These are phyloP conservation scores for Lophotis ruficrista DNA, from an alignment of 2,113 vertebrate species.

Conservation along the genomic window DNA sequence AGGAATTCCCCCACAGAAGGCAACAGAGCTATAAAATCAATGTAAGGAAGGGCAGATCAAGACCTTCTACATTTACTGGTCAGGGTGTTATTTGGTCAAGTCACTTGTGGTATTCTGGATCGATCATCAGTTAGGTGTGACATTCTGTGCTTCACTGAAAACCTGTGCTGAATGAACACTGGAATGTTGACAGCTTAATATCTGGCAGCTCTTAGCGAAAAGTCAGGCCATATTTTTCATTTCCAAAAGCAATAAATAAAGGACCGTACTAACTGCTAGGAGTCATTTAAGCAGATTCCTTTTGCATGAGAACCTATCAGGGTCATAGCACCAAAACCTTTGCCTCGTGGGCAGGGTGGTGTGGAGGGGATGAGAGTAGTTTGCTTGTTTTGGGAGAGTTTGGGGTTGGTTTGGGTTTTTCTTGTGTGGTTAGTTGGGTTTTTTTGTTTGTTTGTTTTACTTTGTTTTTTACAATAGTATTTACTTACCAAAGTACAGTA, in stretches of 20 bases:
- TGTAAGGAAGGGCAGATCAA: not conserved
- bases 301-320: not conserved
- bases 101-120: not conserved
- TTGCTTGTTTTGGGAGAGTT: not conserved
- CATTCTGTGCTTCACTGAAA: not conserved
- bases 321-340: not conserved
- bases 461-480: not conserved
- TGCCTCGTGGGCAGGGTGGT: fast-evolving
- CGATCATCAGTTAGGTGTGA: not conserved
- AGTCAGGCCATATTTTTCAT: not conserved
- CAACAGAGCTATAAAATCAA: not conserved
- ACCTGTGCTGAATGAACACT: not conserved
- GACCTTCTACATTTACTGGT: not conserved
- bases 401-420: not conserved
- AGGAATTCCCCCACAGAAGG: not conserved
- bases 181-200: not conserved
- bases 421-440: too few species aligned
- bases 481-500: not conserved
- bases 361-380: fast-evolving
- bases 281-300: not conserved
- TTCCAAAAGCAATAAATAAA: conserved; percentile 13
- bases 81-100: not conserved
- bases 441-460: not conserved
- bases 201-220: not conserved
- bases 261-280: not conserved